Base-by-base conservation (phyloP, 2,113 vertebrate species). In the Lepidothrix coronata region DNA sequence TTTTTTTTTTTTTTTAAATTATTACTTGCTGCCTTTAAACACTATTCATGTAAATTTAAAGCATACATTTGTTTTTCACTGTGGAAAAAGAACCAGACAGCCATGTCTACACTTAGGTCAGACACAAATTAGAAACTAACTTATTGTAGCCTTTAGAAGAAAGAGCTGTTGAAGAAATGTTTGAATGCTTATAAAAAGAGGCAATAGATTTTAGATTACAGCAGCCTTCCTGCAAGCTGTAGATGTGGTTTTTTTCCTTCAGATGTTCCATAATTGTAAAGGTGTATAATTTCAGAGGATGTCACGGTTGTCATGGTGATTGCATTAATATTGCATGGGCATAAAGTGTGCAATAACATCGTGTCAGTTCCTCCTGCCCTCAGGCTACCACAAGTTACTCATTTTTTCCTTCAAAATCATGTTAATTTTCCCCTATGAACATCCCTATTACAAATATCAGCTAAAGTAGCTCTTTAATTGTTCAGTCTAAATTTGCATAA, bases 221-320 rank as follows among this genome's bases (percentile, higher is more conserved):
- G 11, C 59, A 78, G 65, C 84, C 61, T 78, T 27, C 37, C 28
- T 92, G 54, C 35, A 22, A 87, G 48, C 79, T 66, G 74, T 78
- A 88, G 37, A 58, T 37, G 23, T 90, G 39, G 2, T 67, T 97
- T 96, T 52, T 51, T 94, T 59, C 67, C 91, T 97, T 91, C 94
- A 95, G 51, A 48, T 30, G 27, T 95, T 97, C 74, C 12, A 23
- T 82, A 95, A 89, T 96, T 95, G 94, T 95, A 91, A 96, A 96
- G 94, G 97, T 96, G 96, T 97, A 93, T 97, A 94, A 95, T 93
- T 91, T 96, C 96, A 94, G 77, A 93, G 92, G 86, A 95, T 93
- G 77, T 70, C 67, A 85, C 24, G 52, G 97, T 97, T 98, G 96
- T 96, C 96, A 98, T 97, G 97, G 98, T 58, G 88, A 98, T 97